phyloP scores from a whole-genome alignment of 2,797 vertebrate genomes.

The Meda fulgida region DNA sequence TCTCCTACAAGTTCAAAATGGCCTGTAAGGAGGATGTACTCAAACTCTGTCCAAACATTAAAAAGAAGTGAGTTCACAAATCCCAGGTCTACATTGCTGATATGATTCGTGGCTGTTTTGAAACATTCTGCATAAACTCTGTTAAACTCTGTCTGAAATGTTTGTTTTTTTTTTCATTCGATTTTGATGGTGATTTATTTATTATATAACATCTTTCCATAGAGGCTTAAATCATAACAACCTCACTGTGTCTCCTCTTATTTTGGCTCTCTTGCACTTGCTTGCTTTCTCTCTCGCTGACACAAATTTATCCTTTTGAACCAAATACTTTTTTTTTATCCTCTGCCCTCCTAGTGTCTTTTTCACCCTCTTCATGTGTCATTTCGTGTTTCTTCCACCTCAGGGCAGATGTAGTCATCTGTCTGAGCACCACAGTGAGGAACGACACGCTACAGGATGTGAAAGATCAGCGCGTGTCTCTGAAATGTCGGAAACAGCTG shows the following conservation, averaged over 20 bases:
- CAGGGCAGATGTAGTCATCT: constrained; percentile 90
- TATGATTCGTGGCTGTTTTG: not conserved
- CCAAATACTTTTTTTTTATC: not conserved
- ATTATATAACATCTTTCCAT: constrained; percentile 23
- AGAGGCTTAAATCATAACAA: not conserved
- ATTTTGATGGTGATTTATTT: not conserved
- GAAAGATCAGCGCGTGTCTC: constrained; percentile 87
- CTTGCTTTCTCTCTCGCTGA: not conserved
- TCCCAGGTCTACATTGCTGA: not conserved
- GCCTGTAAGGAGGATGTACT: constrained; percentile 98
- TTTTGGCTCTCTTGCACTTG: not conserved
- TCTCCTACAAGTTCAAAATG: constrained; percentile 99
- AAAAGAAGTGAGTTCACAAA: constrained; percentile 88
- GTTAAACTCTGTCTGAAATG: not conserved
- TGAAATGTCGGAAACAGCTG: constrained; percentile 89
- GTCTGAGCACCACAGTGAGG: constrained; percentile 87
- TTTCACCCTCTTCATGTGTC: constrained; percentile 21
- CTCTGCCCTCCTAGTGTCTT: not conserved
- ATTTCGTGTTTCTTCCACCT: not conserved
- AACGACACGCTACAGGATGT: constrained; percentile 89
- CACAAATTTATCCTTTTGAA: not conserved
- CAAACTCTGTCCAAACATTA: constrained; percentile 97
- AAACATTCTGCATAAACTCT: not conserved
- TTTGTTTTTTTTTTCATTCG: not conserved
- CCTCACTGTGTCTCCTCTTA: not conserved